These are phyloP conservation scores for Augiades crinisus DNA, from an alignment of 2,888 invertebrate genomes.

Conservation along the genomic window DNA sequence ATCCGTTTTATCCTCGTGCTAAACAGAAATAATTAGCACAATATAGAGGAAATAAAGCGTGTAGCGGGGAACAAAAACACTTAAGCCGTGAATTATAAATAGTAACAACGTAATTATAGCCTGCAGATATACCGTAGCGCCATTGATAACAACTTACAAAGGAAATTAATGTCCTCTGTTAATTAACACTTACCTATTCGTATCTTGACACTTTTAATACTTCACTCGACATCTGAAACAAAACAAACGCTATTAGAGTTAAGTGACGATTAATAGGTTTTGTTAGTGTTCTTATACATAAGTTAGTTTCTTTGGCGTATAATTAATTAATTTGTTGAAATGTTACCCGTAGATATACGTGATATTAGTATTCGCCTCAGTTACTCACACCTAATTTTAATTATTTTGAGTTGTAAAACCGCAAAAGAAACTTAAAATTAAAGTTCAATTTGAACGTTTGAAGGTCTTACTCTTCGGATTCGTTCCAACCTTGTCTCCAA, in stretches of 20 bases:
- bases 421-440: too few relatives aligned
- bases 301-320: background rate
- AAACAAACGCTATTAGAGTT: conserved; percentile 25
- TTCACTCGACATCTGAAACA: conserved; percentile 57
- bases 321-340: background rate
- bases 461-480: too few relatives aligned
- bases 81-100: conserved; percentile 36
- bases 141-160: conserved; percentile 24
- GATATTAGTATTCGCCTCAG: too few relatives aligned
- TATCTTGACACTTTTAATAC: conserved; percentile 39
- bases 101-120: conserved; percentile 35
- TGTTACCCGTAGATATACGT: too few relatives aligned
- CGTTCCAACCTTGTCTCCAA: too few relatives aligned
- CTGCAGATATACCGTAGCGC: conserved; percentile 27
- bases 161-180: conserved; percentile 25
- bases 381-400: too few relatives aligned
- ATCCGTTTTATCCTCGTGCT: conserved; percentile 24
- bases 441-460: too few relatives aligned
- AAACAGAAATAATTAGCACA: conserved; percentile 26
- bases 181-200: conserved; percentile 42
- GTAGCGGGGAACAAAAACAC: conserved; percentile 31
- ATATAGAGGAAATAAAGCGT: conserved; percentile 18
- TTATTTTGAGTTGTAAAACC: too few relatives aligned
- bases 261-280: background rate
- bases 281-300: too few relatives aligned